Percentiles rank a stretch among this genome's conserved stretches.
Evolutionary conservation across 2,888 invertebrate species (phyloP).

Genomic region (Cancer borealis): DNA sequence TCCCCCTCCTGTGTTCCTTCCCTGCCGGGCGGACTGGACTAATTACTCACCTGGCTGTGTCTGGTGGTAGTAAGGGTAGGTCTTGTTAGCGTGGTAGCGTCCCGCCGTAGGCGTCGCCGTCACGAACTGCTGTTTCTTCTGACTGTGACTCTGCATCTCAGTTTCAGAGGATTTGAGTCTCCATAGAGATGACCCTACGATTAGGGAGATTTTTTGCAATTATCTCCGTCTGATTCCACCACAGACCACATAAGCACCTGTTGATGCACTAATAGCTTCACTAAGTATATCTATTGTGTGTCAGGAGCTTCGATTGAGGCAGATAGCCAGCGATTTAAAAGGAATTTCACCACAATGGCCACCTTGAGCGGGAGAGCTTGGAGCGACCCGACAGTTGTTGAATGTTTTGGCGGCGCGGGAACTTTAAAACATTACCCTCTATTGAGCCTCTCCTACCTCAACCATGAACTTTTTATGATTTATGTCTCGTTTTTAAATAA

Average conservation of each 20-base stretch:
- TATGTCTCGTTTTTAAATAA: background rate
- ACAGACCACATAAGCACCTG: conserved; percentile 71
- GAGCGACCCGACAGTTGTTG: conserved; percentile 55
- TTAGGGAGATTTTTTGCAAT: conserved; percentile 69
- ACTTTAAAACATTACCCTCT: conserved; percentile 51
- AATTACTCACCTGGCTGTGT: conserved; percentile 63
- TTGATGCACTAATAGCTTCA: conserved; percentile 65
- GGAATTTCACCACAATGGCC: conserved; percentile 65
- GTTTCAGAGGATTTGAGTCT: conserved; percentile 64
- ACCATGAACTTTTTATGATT: background rate
- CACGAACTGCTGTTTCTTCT: conserved; percentile 64
- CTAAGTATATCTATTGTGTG: conserved; percentile 60
- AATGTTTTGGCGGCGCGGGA: conserved; percentile 25
- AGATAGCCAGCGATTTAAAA: conserved; percentile 61
- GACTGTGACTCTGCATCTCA: conserved; percentile 70
- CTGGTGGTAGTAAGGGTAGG: conserved; percentile 58
- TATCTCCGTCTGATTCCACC: conserved; percentile 69
- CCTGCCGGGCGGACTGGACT: background rate
- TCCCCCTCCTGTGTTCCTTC: conserved; percentile 56
- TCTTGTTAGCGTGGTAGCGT: conserved; percentile 56
- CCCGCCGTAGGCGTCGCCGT: conserved; percentile 56
- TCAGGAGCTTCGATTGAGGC: conserved; percentile 55
- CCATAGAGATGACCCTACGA: conserved; percentile 68
- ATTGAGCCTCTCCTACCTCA: background rate
- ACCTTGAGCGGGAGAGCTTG: conserved; percentile 66